Evolutionary conservation across 2,888 invertebrate genomes (phyloP), one percentile per base, ranked within the genome.

Genomic region (Polydrusus tereticollis): DNA sequence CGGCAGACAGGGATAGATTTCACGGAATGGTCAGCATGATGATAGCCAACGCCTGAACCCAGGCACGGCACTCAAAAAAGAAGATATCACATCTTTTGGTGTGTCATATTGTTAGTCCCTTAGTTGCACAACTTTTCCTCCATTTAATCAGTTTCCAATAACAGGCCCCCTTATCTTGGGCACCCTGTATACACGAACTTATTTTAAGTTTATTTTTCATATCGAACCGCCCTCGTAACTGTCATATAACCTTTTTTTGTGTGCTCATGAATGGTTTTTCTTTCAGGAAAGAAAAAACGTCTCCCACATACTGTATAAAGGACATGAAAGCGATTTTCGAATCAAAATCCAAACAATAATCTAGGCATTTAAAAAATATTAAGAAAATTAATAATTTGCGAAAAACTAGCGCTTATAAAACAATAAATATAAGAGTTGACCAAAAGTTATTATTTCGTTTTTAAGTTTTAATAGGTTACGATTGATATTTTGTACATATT

Each of bases 271-370:
- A 16, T 43, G 3, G 2, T 12, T 23, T 63, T 76, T 74, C 77
- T 74, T 86, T 8, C 86, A 92, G 92, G 83, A 90, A 90, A 84
- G 92, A 92, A 77, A 91, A 90, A 83, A 86, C 89, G 72, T 91
- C 92, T 33, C 92, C 92, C 1, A 77, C 81, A 47, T 91, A 90
- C 85, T 92, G 92, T 83, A 94, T 94, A 79, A 90, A 91, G 79
- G 93, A 94, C 83, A 93, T 94, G 90, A 91, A 94, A 73, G 94
- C 94, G 75, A 89, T 94, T 83, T 94, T 94, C 83, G 94, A 94
- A 85, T 91, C 91, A 82, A 91, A 92, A 83, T 90, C 90, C 72
- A 85, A 85, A 81, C 83, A 85, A 79, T 83, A 81, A 77, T 65
- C 33, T 69, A 64, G 50, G 38, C 45, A 50, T 47, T 58, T 20